Evolutionary conservation across 2,888 invertebrate species (phyloP).

Genomic region (Plemyria rubiginata): DNA sequence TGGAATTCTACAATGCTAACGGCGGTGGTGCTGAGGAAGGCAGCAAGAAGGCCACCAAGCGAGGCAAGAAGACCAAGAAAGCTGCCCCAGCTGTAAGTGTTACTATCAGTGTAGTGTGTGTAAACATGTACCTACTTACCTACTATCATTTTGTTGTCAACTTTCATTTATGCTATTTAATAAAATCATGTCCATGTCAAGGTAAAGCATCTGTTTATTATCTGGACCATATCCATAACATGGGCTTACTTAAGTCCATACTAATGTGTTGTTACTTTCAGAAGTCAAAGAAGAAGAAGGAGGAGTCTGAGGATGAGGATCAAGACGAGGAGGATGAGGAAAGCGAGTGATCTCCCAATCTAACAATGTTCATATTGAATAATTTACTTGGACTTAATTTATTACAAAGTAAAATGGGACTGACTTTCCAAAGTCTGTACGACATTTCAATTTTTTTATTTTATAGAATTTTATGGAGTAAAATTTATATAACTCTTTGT

Average conservation of each 20-base stretch:
- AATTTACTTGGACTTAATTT: conserved; percentile 85
- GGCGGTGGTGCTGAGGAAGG: conserved; percentile 87
- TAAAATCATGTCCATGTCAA: too few relatives aligned
- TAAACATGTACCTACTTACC: too few relatives aligned
- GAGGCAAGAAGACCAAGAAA: conserved; percentile 84
- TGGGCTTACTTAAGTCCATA: background rate
- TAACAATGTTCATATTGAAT: conserved; percentile 83
- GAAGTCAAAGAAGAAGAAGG: conserved; percentile 86
- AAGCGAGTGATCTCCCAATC: conserved; percentile 86
- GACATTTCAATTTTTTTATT: conserved; percentile 51
- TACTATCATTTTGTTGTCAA: too few relatives aligned
- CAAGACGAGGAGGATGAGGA: conserved; percentile 87
- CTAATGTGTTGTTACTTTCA: conserved; percentile 37
- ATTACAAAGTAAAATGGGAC: conserved; percentile 82
- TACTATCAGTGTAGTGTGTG: too few relatives aligned
- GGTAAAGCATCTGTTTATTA: background rate
- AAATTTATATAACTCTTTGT: conserved; percentile 47
- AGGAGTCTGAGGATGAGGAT: conserved; percentile 86
- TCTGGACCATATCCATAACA: background rate
- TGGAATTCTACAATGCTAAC: conserved; percentile 95
- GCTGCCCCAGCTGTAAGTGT: conserved; percentile 73
- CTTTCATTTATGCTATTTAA: too few relatives aligned
- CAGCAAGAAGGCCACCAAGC: conserved; percentile 84
- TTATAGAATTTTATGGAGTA: conserved; percentile 43
- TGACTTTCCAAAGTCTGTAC: conserved; percentile 82